Percentiles rank a stretch among this genome's conserved stretches.
phyloP scores from a whole-genome alignment of 2,113 vertebrate species.

The Atractosteus spatula region DNA sequence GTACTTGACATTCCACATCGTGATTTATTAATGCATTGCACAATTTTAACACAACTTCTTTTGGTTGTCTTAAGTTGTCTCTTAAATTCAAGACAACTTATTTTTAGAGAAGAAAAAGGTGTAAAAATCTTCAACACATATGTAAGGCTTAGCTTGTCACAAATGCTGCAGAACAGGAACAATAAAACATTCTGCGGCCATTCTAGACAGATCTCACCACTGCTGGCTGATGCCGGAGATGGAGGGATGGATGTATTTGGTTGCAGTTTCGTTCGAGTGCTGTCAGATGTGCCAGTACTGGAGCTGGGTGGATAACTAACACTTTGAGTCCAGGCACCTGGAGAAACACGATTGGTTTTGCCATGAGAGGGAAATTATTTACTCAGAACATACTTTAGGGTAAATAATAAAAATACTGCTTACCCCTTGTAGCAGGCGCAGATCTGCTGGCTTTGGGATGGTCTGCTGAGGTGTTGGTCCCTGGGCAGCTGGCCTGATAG shows the following conservation, averaged over 20 bases:
- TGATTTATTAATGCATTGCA: no score
- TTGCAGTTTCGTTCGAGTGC: no score
- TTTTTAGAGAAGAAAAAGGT: no score
- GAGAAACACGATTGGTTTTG: background rate
- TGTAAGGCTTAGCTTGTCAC: no score
- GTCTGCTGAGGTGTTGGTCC: background rate
- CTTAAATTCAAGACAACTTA: no score
- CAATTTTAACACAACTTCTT: no score
- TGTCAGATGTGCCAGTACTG: no score
- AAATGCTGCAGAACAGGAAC: background rate
- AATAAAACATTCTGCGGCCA: constrained; percentile 5
- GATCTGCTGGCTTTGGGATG: background rate
- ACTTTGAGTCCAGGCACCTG: background rate
- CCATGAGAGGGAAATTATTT: background rate
- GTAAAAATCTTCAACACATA: no score
- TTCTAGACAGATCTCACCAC: background rate
- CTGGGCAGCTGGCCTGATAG: background rate
- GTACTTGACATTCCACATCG: no score
- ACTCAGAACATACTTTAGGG: background rate
- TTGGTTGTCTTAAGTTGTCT: no score
- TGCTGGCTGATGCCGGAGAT: no score
- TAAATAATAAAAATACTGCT: background rate
- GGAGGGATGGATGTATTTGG: background rate
- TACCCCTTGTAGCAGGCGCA: background rate
- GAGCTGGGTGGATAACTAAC: no score